Conservation (phyloP, 2,888 invertebrate species). For the Cryptosula pallasiana region DNA sequence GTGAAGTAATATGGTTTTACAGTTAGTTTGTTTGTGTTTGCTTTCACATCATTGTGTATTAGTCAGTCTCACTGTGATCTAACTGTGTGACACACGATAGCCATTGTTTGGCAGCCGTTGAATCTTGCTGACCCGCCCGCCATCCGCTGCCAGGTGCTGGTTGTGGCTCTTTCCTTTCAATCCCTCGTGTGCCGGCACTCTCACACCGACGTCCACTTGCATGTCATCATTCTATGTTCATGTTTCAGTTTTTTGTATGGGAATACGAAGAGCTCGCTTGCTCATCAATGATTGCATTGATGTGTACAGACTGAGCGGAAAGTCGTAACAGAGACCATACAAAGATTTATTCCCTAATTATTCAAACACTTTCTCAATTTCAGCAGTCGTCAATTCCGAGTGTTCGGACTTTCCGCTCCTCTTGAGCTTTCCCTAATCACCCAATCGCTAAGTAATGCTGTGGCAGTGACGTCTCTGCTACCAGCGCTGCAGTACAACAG, state of each 20-base stretch:
- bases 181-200: too few relatives aligned
- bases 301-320: background rate
- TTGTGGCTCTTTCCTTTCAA: too few relatives aligned
- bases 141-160: too few relatives aligned
- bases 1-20: too few relatives aligned
- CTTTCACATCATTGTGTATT: too few relatives aligned
- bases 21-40: too few relatives aligned
- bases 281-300: background rate
- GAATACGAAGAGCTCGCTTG: background rate
- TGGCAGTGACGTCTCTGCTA: background rate
- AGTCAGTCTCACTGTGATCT: too few relatives aligned
- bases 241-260: background rate
- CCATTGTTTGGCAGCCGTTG: too few relatives aligned
- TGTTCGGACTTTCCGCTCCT: conserved; percentile 13
- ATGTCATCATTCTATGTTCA: background rate
- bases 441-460: background rate
- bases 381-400: background rate
- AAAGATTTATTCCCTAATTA: background rate
- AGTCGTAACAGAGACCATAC: conserved; percentile 2
- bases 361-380: conserved; percentile 21
- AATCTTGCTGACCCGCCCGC: too few relatives aligned
- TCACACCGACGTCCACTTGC: too few relatives aligned
- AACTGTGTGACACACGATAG: too few relatives aligned
- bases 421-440: conserved; percentile 4
- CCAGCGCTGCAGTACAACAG: background rate